Conservation (phyloP, 2,888 invertebrate genomes). For the Sinodicranocentrus sp. region DNA sequence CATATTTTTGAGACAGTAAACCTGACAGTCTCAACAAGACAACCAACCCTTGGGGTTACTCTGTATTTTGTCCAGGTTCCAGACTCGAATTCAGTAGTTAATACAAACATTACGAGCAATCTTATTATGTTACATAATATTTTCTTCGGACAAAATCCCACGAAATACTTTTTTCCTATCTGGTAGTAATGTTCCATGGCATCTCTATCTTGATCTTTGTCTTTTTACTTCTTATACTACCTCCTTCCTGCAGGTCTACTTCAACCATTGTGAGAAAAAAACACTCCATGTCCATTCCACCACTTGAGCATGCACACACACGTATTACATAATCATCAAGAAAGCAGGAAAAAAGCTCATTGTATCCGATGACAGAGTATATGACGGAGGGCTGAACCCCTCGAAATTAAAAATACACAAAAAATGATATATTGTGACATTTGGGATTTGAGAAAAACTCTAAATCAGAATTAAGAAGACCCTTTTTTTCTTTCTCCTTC, state of each 20-base stretch:
- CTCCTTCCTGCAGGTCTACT: no score
- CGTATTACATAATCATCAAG: constrained; percentile 32
- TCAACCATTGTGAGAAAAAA: no score
- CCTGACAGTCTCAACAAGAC: background rate
- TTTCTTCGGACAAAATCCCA: no score
- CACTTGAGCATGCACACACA: no score
- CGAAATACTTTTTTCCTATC: no score
- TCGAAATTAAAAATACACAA: constrained; percentile 74
- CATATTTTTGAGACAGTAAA: background rate
- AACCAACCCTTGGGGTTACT: constrained; percentile 6
- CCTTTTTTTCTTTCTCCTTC: constrained; percentile 7
- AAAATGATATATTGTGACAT: constrained; percentile 73
- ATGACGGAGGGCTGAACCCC: constrained; percentile 67
- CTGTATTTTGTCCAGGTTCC: background rate
- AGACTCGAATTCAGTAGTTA: background rate
- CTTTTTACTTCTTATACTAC: no score
- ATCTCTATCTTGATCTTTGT: no score
- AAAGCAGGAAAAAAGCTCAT: constrained; percentile 31
- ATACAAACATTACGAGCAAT: no score
- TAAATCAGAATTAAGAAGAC: constrained; percentile 69
- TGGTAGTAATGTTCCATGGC: no score
- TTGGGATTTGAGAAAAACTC: constrained; percentile 68
- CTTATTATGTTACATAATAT: no score
- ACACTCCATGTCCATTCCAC: no score
- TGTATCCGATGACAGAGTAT: constrained; percentile 59